These are phyloP conservation scores for Propsilocerus akamusi DNA, from an alignment of 1,140 invertebrate genomes.

Conservation along the genomic window DNA sequence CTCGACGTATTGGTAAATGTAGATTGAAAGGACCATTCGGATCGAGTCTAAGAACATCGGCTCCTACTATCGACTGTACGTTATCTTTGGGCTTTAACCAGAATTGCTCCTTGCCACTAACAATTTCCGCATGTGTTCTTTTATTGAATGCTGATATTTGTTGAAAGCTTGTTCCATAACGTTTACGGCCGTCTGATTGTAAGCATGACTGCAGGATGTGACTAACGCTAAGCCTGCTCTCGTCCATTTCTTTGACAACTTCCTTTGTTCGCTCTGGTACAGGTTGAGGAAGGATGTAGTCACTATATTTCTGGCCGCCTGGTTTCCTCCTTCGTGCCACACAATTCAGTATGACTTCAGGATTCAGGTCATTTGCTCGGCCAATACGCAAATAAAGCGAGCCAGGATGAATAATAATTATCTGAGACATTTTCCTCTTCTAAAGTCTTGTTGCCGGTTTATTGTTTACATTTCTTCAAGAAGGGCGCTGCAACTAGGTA, in stretches of 20 bases:
- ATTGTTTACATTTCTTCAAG: no score
- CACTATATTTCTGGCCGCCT: slow-evolving; percentile 28
- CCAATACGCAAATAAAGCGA: slow-evolving; percentile 78
- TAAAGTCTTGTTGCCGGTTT: no score
- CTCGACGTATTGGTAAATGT: slow-evolving; percentile 74
- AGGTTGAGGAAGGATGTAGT: slow-evolving; percentile 43
- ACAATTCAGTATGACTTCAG: slow-evolving; percentile 68
- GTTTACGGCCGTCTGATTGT: slow-evolving; percentile 56
- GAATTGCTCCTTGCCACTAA: slow-evolving; percentile 29
- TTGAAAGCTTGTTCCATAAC: slow-evolving; percentile 69
- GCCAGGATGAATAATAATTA: slow-evolving; percentile 89
- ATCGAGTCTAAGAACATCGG: slow-evolving; percentile 51
- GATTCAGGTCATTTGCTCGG: slow-evolving; percentile 71
- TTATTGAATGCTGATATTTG: slow-evolving; percentile 74
- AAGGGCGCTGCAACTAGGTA: no score
- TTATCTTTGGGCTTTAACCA: slow-evolving; percentile 42
- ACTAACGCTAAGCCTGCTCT: slow-evolving; percentile 60
- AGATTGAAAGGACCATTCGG: slow-evolving; percentile 60
- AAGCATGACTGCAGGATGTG: slow-evolving; percentile 68
- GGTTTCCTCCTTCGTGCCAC: slow-evolving; percentile 48
- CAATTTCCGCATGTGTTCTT: slow-evolving; percentile 44
- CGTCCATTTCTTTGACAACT: slow-evolving; percentile 56
- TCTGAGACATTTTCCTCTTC: slow-evolving; percentile 24
- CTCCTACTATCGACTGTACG: slow-evolving; percentile 34
- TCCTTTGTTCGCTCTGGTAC: slow-evolving; percentile 39